Base-by-base conservation (phyloP, 2,113 vertebrate species). In the Triplophysa tibetana region DNA sequence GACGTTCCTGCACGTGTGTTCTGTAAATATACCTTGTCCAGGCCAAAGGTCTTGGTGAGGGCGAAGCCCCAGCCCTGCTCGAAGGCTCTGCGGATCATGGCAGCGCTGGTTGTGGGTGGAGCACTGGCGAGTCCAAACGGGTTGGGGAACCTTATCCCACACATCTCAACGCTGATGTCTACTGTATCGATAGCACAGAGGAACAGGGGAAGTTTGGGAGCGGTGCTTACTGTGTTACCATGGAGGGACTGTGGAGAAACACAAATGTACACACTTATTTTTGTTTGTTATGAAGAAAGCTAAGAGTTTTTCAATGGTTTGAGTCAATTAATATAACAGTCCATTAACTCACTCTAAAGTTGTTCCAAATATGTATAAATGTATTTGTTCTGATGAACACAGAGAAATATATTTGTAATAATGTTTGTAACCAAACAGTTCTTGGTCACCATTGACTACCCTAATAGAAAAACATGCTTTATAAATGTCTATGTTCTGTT, bases 111-210 rank as follows among this genome's bases (percentile, higher is more conserved):
- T 45, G 94, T 85, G 70, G 95, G 94, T 3, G 95, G 91, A 12
- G 95, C 94, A 52, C 95, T 96, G 64, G 95, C 95, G 75, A 96
- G 88, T 67, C 95, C 94, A 77, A 96, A 96, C 12, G 95, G 95
- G 86, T 96, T 96, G 43, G 66, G 83, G 73, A 96, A 96, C 75
- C 86, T 92, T 76, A 96, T 65, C 50, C 95, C 93, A 24, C 89
- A 94, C 93, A 95, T 85, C 87, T 95, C 92, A 75, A 96, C 90
- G 13, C 92, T 93, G 82, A 96, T 93, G 87, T 95, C 94, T 79
- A 95, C 94, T 8, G 89, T 84, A 79, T 96, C 95, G 0, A 96
- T 67, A 21, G 93, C 87, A 0, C 94, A 92, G 33, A 91, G 92
- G 85, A 96, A 96, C 21, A 95, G 89, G 4, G 95, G 93, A 14